Conservation (phyloP, 2,888 invertebrate species). For the Lysandra coridon region DNA sequence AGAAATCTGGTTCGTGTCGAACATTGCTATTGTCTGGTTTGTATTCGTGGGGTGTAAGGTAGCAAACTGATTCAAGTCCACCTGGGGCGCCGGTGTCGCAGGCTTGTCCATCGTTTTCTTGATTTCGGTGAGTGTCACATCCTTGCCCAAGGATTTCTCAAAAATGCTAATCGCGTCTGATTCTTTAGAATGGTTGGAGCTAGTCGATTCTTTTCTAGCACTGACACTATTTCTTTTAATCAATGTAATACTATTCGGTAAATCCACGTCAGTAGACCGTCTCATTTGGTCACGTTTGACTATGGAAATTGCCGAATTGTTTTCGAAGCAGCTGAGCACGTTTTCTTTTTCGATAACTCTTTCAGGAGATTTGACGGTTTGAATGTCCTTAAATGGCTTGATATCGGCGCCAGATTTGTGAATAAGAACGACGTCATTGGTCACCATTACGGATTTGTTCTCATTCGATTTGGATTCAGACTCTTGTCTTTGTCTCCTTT, state of each 20-base stretch:
- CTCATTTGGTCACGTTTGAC: constrained; percentile 74
- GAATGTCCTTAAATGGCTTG: constrained; percentile 71
- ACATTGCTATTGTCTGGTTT: constrained; percentile 51
- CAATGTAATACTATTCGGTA: constrained; percentile 72
- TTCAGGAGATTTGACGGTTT: constrained; percentile 70
- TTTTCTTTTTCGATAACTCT: constrained; percentile 71
- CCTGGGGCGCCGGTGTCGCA: constrained; percentile 48
- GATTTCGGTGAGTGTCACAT: constrained; percentile 74
- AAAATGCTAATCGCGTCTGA: constrained; percentile 76
- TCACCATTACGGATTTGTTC: constrained; percentile 69
- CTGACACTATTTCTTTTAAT: constrained; percentile 73
- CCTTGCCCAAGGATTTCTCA: constrained; percentile 74
- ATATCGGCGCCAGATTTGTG: constrained; percentile 71
- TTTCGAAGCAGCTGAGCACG: constrained; percentile 75
- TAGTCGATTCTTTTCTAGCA: constrained; percentile 73
- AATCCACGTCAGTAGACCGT: constrained; percentile 72
- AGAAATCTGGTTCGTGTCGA: constrained; percentile 71
- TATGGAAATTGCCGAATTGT: constrained; percentile 77
- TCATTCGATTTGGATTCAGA: constrained; percentile 65
- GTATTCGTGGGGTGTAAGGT: constrained; percentile 62
- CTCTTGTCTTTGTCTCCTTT: constrained; percentile 70
- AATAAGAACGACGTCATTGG: constrained; percentile 73
- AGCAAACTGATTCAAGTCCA: constrained; percentile 69
- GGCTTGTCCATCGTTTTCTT: constrained; percentile 72
- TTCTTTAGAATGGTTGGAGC: constrained; percentile 71